Conservation (phyloP, 1,140 invertebrate genomes). For the Rhizoglyphus robini region DNA sequence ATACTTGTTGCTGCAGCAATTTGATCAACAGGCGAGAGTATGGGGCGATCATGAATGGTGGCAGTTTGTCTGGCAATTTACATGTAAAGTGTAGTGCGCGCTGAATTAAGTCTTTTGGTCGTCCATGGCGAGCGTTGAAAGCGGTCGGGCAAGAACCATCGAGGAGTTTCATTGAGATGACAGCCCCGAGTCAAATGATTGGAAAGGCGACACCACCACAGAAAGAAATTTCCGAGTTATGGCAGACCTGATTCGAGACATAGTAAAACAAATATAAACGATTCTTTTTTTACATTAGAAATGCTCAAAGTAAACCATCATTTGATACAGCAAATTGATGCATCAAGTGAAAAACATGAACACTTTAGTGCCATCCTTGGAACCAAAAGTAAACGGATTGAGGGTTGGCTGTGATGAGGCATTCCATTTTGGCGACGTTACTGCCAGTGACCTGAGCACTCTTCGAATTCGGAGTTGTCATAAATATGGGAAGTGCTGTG, state of each 20-base stretch:
- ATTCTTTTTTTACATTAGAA: slow-evolving; percentile 54
- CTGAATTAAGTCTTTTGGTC: no score
- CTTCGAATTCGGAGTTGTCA: background rate
- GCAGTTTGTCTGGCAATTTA: no score
- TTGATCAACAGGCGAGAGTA: no score
- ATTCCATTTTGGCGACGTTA: background rate
- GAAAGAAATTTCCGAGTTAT: slow-evolving; percentile 60
- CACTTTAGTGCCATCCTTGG: slow-evolving; percentile 7
- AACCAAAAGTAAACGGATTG: slow-evolving; percentile 14
- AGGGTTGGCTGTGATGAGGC: background rate
- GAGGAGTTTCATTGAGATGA: no score
- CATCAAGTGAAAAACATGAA: slow-evolving; percentile 20
- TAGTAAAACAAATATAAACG: slow-evolving; percentile 67
- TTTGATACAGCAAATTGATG: slow-evolving; percentile 32
- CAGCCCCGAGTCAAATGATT: slow-evolving; percentile 71
- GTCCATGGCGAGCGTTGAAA: no score
- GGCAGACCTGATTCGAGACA: slow-evolving; percentile 65
- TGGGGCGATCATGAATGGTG: no score
- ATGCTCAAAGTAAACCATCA: slow-evolving; percentile 36
- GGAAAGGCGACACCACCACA: slow-evolving; percentile 52
- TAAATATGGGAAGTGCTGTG: slow-evolving; percentile 8
- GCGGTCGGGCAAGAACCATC: no score
- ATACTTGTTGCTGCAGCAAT: no score
- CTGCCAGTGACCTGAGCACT: background rate
- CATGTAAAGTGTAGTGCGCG: no score